phyloP scores from a whole-genome alignment of 1,140 invertebrate genomes.

The Drosophila lini region DNA sequence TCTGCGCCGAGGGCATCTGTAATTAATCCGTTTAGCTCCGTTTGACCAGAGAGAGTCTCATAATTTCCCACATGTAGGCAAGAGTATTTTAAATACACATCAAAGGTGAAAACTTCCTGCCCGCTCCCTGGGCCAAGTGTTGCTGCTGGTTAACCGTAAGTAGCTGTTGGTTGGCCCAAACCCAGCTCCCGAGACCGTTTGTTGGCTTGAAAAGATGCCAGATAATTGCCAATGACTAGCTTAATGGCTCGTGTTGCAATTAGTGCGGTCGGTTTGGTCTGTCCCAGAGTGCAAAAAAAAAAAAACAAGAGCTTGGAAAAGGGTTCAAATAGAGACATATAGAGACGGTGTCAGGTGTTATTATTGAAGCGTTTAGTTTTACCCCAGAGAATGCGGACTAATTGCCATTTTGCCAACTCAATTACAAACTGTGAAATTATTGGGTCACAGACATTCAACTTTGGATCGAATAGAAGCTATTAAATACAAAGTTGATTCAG shows the following conservation, averaged over 20 bases:
- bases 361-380: conserved; percentile 22
- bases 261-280: conserved; percentile 63
- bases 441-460: conserved; percentile 21
- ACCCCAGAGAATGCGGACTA: conserved; percentile 12
- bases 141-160: conserved; percentile 80
- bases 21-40: conserved; percentile 69
- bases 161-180: conserved; percentile 46
- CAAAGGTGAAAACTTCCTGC: conserved; percentile 44
- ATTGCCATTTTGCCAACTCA: conserved; percentile 13
- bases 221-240: conserved; percentile 72
- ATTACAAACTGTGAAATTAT: conserved; percentile 8
- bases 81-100: conserved; percentile 72
- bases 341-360: conserved; percentile 23
- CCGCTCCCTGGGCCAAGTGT: conserved; percentile 57
- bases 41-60: conserved; percentile 57
- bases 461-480: background rate
- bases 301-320: conserved; percentile 1
- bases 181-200: conserved; percentile 14
- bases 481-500: background rate
- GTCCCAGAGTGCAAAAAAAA: conserved; percentile 3
- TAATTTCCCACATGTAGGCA: conserved; percentile 76
- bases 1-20: conserved; percentile 21
- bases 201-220: conserved; percentile 51
- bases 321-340: conserved; percentile 24
- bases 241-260: conserved; percentile 78